Conservation (phyloP, 2,113 vertebrate species). For the Gracilinanus agilis region DNA sequence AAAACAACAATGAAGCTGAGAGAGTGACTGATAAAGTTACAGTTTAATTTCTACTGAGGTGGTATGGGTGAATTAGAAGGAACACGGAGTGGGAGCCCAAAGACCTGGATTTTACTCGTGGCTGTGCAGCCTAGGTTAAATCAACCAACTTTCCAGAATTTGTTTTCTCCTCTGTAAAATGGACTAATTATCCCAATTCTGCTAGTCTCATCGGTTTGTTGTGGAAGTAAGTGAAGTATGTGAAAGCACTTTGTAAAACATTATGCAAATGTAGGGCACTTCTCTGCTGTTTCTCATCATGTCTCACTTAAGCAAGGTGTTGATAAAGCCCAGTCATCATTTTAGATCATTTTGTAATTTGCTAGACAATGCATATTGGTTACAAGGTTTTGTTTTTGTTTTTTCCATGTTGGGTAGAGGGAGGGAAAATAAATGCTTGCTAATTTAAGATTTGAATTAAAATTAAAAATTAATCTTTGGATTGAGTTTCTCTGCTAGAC, state of each 20-base stretch:
- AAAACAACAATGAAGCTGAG: neutral
- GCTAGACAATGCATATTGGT: neutral
- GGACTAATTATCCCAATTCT: neutral
- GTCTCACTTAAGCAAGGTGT: neutral
- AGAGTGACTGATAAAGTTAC: neutral
- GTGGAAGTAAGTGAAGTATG: neutral
- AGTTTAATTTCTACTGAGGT: neutral
- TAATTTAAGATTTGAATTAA: neutral
- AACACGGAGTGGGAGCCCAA: neutral
- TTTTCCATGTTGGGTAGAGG: neutral
- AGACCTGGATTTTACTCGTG: neutral
- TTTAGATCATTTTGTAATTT: neutral
- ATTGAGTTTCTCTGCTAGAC: neutral
- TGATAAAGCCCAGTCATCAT: neutral
- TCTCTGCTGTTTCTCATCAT: neutral
- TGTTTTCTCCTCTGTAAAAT: neutral
- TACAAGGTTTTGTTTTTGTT: neutral
- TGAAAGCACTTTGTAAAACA: neutral
- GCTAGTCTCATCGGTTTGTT: neutral
- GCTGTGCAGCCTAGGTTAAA: neutral
- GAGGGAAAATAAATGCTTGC: neutral
- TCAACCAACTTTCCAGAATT: neutral
- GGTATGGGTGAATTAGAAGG: neutral
- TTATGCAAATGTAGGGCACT: neutral
- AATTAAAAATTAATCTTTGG: neutral